These are phyloP conservation scores for Cataglyphis hispanica DNA, from an alignment of 1,140 invertebrate species.

Conservation along the genomic window DNA sequence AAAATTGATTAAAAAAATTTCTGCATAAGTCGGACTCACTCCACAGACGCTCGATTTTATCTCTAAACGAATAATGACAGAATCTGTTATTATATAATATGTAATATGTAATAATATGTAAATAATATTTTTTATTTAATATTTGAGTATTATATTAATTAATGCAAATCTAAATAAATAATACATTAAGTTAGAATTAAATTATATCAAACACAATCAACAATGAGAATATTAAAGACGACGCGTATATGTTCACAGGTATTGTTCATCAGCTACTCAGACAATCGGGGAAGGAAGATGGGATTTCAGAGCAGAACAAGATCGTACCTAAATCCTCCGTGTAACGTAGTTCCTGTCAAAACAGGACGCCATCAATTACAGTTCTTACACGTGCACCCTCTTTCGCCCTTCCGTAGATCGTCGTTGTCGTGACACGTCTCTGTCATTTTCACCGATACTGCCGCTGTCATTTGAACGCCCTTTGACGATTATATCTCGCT, in stretches of 20 bases:
- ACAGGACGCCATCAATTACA: conserved; percentile 67
- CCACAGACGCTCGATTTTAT: too few relatives aligned
- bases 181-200: neutral
- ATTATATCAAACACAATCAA: neutral
- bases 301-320: neutral
- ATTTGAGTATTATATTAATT: neutral
- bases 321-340: conserved; percentile 34
- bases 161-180: neutral
- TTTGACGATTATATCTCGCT: conserved; percentile 41
- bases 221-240: neutral
- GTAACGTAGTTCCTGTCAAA: conserved; percentile 65
- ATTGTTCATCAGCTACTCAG: conserved; percentile 4
- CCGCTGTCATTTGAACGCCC: conserved; percentile 44
- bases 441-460: conserved; percentile 28
- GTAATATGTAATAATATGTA: too few relatives aligned
- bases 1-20: too few relatives aligned
- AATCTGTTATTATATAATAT: too few relatives aligned
- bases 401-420: conserved; percentile 37
- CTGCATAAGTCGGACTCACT: too few relatives aligned
- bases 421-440: conserved; percentile 31
- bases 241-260: neutral
- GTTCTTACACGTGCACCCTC: conserved; percentile 56
- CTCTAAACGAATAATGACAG: too few relatives aligned
- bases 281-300: neutral
- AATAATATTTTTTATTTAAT: too few relatives aligned